Evolutionary conservation across 2,113 vertebrate species (phyloP).

Genomic region (Epinephelus moara): DNA sequence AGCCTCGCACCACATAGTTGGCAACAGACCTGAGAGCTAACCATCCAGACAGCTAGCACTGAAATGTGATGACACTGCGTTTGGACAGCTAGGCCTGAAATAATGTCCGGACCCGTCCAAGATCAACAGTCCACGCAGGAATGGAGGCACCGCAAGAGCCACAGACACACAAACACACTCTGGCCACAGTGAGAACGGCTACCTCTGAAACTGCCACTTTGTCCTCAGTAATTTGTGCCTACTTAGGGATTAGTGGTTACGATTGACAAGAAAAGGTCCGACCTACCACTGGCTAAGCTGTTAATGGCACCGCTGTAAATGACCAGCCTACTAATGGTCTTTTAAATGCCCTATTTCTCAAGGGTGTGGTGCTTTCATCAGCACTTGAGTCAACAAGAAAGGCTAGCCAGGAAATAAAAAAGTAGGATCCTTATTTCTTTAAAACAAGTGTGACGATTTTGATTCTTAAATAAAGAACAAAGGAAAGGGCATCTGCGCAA

Average conservation of each 20-base stretch:
- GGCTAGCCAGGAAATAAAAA: conserved; percentile 8
- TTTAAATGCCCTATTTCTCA: conserved; percentile 32
- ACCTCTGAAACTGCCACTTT: conserved; percentile 34
- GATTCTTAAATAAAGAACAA: background rate
- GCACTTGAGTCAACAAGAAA: conserved; percentile 20
- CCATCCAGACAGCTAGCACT: conserved; percentile 40
- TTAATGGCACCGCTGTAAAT: conserved; percentile 58
- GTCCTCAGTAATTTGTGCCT: conserved; percentile 50
- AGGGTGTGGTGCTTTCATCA: conserved; percentile 18
- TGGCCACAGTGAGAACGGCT: conserved; percentile 33
- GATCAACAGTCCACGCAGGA: conserved; percentile 74
- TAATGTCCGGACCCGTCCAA: conserved; percentile 64
- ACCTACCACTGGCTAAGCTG: conserved; percentile 28
- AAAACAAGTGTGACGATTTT: background rate
- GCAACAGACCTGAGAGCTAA: conserved; percentile 46
- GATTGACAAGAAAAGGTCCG: conserved; percentile 45
- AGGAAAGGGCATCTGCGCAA: background rate
- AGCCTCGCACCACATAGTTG: conserved; percentile 38
- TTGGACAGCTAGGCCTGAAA: conserved; percentile 70
- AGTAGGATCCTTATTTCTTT: background rate
- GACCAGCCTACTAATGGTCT: conserved; percentile 23
- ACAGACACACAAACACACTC: conserved; percentile 54
- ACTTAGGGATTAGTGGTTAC: conserved; percentile 21
- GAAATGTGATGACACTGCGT: conserved; percentile 50
- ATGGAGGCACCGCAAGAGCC: conserved; percentile 65